Evolutionary conservation across 30 jellyfish, hydroid and myxozoan genomes (phyloP).

Genomic region (Aurelia sp.): DNA sequence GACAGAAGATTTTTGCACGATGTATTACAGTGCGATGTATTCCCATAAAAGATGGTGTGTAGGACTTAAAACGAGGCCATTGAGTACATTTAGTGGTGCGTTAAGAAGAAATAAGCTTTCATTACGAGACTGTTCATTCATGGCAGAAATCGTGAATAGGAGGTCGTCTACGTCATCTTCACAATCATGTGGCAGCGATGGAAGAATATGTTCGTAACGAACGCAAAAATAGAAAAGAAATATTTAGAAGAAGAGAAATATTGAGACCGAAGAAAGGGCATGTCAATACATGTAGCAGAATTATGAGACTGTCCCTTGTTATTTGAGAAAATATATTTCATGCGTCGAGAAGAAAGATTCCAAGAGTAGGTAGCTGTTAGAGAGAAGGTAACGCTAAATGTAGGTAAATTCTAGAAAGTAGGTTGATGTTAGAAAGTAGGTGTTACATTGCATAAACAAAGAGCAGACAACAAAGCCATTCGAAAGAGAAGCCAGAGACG

Average conservation of each 20-base stretch:
- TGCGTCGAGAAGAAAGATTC: too few relatives aligned
- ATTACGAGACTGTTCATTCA: constrained; percentile 89
- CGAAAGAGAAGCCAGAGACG: too few relatives aligned
- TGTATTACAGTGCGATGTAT: constrained; percentile 96
- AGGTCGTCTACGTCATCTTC: constrained; percentile 92
- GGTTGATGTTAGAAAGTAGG: too few relatives aligned
- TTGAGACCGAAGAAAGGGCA: not conserved
- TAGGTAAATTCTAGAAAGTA: too few relatives aligned
- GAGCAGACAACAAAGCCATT: too few relatives aligned
- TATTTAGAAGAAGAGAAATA: not conserved
- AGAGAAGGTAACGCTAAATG: too few relatives aligned
- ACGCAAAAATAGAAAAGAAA: not conserved
- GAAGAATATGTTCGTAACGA: constrained; percentile 55
- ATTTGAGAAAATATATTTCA: not conserved
- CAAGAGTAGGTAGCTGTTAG: too few relatives aligned
- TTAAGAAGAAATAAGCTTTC: constrained; percentile 83
- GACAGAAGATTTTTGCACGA: constrained; percentile 90
- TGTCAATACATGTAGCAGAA: not conserved
- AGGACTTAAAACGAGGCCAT: constrained; percentile 89
- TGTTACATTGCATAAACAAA: too few relatives aligned
- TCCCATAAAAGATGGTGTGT: constrained; percentile 91
- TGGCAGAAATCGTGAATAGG: constrained; percentile 89
- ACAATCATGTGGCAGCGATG: constrained; percentile 88
- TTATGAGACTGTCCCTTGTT: not conserved
- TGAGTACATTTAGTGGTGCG: constrained; percentile 72